These are phyloP conservation scores for Bombus sylvicola DNA, from an alignment of 1,140 invertebrate species.

Conservation along the genomic window DNA sequence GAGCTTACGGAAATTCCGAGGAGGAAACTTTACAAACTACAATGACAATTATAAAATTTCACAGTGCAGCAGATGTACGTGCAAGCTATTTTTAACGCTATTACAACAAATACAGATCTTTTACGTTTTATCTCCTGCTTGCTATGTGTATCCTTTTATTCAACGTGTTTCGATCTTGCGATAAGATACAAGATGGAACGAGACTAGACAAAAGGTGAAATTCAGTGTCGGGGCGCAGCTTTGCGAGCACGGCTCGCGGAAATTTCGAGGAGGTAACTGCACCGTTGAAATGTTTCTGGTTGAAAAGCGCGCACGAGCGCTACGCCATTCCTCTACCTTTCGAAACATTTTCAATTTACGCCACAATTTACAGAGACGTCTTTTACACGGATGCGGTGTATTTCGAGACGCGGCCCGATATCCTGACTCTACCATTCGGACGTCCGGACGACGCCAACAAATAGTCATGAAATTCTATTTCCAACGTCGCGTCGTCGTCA, in stretches of 20 bases:
- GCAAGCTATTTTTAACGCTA: neutral
- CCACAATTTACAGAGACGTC: conserved; percentile 33
- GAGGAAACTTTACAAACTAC: neutral
- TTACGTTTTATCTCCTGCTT: no score
- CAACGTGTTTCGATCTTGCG: neutral
- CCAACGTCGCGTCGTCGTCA: neutral
- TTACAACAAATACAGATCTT: neutral
- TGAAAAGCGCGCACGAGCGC: neutral
- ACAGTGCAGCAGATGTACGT: neutral
- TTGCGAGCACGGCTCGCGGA: neutral
- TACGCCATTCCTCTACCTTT: neutral
- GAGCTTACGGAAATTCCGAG: neutral
- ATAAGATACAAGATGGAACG: neutral
- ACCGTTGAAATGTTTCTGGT: conserved; percentile 7
- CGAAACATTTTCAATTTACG: conserved; percentile 41
- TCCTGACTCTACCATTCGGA: conserved; percentile 9
- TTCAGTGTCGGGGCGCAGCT: neutral
- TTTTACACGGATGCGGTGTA: conserved; percentile 9
- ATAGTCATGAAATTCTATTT: conserved; percentile 42
- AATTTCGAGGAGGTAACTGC: neutral
- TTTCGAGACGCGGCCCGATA: neutral
- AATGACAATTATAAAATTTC: no score
- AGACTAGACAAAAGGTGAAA: conserved; percentile 3
- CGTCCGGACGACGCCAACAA: conserved; percentile 5
- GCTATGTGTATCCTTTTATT: neutral